These are phyloP conservation scores for Alloscopus bannaensis DNA, from an alignment of 2,888 invertebrate genomes.

Conservation along the genomic window DNA sequence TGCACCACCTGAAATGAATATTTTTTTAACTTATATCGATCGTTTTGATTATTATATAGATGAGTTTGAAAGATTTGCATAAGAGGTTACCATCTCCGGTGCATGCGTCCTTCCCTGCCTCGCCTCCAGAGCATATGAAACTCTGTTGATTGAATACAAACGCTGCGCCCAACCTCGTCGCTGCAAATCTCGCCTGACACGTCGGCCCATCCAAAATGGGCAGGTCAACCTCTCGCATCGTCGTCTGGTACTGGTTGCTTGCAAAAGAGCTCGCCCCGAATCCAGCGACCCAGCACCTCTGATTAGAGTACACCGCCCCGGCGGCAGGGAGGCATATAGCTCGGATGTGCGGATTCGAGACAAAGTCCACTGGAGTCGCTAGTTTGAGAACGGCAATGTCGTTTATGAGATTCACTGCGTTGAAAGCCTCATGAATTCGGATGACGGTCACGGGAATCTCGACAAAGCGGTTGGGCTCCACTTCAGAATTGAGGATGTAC, in stretches of 20 bases:
- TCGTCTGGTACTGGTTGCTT: slow-evolving; percentile 79
- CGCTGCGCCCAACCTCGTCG: slow-evolving; percentile 81
- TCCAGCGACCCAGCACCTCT: slow-evolving; percentile 79
- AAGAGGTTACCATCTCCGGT: slow-evolving; percentile 88
- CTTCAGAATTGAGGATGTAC: slow-evolving; percentile 82
- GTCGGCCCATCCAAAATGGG: slow-evolving; percentile 80
- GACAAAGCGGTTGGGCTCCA: slow-evolving; percentile 81
- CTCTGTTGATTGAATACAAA: slow-evolving; percentile 81
- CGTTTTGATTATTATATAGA: too few species aligned
- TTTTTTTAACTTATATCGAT: too few species aligned
- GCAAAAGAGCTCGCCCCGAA: slow-evolving; percentile 87
- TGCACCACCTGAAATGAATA: too few species aligned
- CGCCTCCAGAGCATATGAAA: slow-evolving; percentile 88
- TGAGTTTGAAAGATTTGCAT: too few species aligned
- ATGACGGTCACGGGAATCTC: slow-evolving; percentile 80
- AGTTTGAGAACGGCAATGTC: slow-evolving; percentile 88
- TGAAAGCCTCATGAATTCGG: slow-evolving; percentile 82
- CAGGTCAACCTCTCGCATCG: slow-evolving; percentile 85
- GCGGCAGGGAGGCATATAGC: slow-evolving; percentile 77
- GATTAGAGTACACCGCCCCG: slow-evolving; percentile 35
- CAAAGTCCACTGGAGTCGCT: slow-evolving; percentile 76
- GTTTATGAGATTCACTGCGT: slow-evolving; percentile 83
- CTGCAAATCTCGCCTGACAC: slow-evolving; percentile 81
- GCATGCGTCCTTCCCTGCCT: slow-evolving; percentile 78
- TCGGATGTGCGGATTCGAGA: slow-evolving; percentile 76